Percentiles rank a stretch among this genome's conserved stretches.
Conservation (phyloP, 2,113 vertebrate species). For the Balaeniceps rex region DNA sequence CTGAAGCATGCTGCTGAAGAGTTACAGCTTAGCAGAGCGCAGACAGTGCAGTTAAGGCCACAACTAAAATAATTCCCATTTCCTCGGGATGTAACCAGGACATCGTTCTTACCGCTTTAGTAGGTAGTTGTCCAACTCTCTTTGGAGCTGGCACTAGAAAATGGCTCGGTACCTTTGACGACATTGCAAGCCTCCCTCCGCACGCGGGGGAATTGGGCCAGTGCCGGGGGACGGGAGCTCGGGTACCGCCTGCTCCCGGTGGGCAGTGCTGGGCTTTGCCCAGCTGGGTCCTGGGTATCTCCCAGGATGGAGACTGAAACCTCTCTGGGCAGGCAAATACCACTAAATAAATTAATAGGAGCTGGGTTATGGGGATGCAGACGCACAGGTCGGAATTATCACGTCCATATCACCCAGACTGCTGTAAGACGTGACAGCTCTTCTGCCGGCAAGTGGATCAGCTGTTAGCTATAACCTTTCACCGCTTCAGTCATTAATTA, state of each 20-base stretch:
- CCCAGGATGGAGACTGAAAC: neutral
- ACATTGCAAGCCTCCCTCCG: neutral
- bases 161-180: neutral
- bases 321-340: fast-evolving
- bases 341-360: neutral
- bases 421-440: neutral
- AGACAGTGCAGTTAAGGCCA: neutral
- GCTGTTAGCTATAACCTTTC: neutral
- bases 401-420: neutral
- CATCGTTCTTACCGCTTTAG: neutral
- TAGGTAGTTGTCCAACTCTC: neutral
- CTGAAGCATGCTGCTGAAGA: neutral
- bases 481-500: neutral
- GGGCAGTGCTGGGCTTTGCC: neutral
- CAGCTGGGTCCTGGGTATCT: neutral
- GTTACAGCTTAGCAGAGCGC: neutral
- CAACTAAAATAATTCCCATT: neutral
- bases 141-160: neutral
- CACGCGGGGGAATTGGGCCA: fast-evolving
- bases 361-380: neutral
- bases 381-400: neutral
- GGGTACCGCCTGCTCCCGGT: neutral
- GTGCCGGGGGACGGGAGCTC: neutral
- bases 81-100: neutral
- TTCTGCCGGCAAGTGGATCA: neutral